Evolutionary conservation across 2,888 invertebrate species (phyloP).

Genomic region (Drosophila aldrichi): DNA sequence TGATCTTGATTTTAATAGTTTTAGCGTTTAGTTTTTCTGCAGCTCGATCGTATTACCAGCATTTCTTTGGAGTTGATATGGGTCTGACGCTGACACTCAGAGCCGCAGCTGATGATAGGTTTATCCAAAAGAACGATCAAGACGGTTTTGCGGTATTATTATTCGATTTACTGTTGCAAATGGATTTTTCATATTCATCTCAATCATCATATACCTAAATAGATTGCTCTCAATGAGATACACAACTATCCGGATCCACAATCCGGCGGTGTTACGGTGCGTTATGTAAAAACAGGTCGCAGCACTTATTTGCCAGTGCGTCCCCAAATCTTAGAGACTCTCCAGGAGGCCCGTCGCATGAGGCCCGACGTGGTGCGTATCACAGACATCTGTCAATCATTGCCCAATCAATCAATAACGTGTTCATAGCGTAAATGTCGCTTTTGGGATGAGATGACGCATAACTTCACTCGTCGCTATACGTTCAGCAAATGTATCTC

Average conservation of each 20-base stretch:
- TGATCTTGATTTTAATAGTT: background rate
- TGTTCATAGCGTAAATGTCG: conserved; percentile 86
- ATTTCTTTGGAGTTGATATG: conserved; percentile 79
- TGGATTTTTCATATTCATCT: background rate
- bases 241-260: conserved; percentile 64
- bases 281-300: conserved; percentile 49
- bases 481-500: conserved; percentile 88
- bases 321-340: conserved; percentile 66
- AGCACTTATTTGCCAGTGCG: conserved; percentile 56
- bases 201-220: background rate
- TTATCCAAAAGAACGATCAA: conserved; percentile 85
- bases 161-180: background rate
- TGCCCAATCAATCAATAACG: conserved; percentile 27
- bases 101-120: conserved; percentile 87
- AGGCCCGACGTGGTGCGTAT: conserved; percentile 49
- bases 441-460: conserved; percentile 86
- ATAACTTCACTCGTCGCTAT: conserved; percentile 84
- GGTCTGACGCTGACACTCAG: conserved; percentile 87
- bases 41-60: conserved; percentile 38
- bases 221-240: conserved; percentile 61
- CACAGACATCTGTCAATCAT: background rate
- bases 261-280: conserved; percentile 64
- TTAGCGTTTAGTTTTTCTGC: conserved; percentile 45
- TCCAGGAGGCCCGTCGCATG: conserved; percentile 63
- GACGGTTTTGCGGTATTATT: conserved; percentile 87